Conservation (phyloP, 35 echinoderm and acorn worm genomes). For the Ophioderma brevispina region DNA sequence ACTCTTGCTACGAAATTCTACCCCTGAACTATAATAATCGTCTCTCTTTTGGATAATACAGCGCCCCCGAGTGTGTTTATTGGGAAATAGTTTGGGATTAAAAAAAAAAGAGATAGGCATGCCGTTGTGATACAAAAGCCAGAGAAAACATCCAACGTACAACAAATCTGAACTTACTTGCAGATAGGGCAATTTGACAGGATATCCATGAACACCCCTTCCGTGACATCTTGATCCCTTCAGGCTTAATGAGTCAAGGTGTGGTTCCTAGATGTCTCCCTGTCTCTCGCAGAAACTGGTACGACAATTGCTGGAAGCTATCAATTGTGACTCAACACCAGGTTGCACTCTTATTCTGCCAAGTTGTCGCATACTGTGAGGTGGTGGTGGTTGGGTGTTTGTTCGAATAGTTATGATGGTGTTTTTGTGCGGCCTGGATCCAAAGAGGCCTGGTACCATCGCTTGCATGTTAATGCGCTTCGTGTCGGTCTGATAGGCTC, state of each 20-base stretch:
- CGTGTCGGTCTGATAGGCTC: constrained; percentile 32
- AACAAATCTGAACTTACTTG: too few relatives aligned
- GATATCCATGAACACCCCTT: constrained; percentile 66
- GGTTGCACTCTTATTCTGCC: constrained; percentile 76
- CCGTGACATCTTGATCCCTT: constrained; percentile 76
- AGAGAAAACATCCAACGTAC: too few relatives aligned
- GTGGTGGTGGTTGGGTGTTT: constrained; percentile 27
- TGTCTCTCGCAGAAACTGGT: constrained; percentile 66
- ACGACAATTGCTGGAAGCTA: constrained; percentile 32
- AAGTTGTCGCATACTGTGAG: constrained; percentile 54
- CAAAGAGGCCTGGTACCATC: constrained; percentile 82
- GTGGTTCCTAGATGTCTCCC: constrained; percentile 73
- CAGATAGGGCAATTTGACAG: constrained; percentile 59
- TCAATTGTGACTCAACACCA: constrained; percentile 76
- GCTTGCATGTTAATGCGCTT: constrained; percentile 50
- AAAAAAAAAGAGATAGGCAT: too few relatives aligned
- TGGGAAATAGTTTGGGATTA: too few relatives aligned
- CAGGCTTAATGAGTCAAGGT: constrained; percentile 65
- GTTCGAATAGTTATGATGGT: constrained; percentile 78
- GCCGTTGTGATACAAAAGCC: too few relatives aligned
- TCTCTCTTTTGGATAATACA: too few relatives aligned
- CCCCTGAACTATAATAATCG: too few relatives aligned
- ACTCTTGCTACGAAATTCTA: too few relatives aligned
- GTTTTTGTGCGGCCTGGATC: constrained; percentile 77
- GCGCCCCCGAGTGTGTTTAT: too few relatives aligned